Conservation (phyloP, 2,888 invertebrate genomes). For the Choreutis nemorana region DNA sequence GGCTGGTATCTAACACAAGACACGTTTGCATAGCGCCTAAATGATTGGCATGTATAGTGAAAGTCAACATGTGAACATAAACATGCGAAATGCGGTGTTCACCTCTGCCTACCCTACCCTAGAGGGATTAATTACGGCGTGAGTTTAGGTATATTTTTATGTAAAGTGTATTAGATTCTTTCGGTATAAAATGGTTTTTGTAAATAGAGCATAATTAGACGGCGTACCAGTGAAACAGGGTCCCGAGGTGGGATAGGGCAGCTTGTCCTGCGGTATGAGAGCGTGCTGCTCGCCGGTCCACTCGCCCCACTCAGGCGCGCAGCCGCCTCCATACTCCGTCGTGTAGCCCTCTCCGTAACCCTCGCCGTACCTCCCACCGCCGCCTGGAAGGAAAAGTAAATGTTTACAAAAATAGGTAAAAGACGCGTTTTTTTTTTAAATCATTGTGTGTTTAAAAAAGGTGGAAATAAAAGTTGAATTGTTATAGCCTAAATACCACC, state of each 20-base stretch:
- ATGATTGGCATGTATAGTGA: no score
- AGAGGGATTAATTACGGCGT: no score
- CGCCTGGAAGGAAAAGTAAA: constrained; percentile 22
- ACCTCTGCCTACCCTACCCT: no score
- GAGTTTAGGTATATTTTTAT: no score
- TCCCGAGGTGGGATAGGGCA: constrained; percentile 59
- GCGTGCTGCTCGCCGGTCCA: constrained; percentile 59
- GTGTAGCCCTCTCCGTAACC: constrained; percentile 54
- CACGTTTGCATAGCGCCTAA: no score
- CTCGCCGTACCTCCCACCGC: constrained; percentile 49
- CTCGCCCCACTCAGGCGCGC: constrained; percentile 55
- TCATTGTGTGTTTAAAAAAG: no score
- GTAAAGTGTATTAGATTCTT: no score
- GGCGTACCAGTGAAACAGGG: constrained; percentile 70
- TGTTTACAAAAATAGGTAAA: constrained; percentile 4
- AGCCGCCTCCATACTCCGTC: constrained; percentile 52
- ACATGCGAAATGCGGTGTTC: no score
- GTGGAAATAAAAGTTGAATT: no score
- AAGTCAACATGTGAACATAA: no score
- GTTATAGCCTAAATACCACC: no score
- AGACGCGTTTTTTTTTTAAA: background rate
- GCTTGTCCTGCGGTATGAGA: constrained; percentile 58
- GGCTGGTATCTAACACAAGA: no score
- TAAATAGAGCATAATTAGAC: constrained; percentile 32
- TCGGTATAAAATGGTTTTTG: background rate